phyloP scores from a whole-genome alignment of 2,797 vertebrate genomes.

The Sebastes steindachneri region DNA sequence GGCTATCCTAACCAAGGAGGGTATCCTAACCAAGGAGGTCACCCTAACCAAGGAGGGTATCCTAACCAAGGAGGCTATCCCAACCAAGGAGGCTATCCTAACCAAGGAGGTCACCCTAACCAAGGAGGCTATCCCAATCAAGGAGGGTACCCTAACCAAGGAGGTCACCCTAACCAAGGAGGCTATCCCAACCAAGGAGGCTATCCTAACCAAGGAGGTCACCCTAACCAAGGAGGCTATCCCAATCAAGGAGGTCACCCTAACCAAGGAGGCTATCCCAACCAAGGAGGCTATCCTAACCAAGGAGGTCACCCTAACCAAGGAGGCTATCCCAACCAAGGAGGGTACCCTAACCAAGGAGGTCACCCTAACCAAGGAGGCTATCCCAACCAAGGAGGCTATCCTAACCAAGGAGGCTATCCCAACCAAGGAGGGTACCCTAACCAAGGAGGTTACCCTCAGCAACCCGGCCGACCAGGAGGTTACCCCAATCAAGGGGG shows the following conservation, averaged over 20 bases:
- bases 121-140: accelerated
- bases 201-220: neutral
- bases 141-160: no score
- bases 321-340: conserved; percentile 11
- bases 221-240: neutral
- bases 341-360: conserved; percentile 15
- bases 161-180: neutral
- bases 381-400: neutral
- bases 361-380: conserved; percentile 1
- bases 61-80: conserved; percentile 1
- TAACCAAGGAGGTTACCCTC: neutral
- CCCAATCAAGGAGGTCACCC: conserved; percentile 2
- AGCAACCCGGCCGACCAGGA: neutral
- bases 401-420: neutral
- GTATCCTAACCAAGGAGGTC: neutral
- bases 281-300: neutral
- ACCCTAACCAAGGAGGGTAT: neutral
- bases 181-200: conserved; percentile 5
- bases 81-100: neutral
- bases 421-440: neutral
- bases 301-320: neutral
- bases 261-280: neutral
- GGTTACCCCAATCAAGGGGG: neutral
- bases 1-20: conserved; percentile 7
- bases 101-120: no score